Percentiles rank a stretch among this genome's conserved stretches.
These are phyloP conservation scores for Anastrepha ludens DNA, from an alignment of 1,140 invertebrate genomes.

Conservation along the genomic window DNA sequence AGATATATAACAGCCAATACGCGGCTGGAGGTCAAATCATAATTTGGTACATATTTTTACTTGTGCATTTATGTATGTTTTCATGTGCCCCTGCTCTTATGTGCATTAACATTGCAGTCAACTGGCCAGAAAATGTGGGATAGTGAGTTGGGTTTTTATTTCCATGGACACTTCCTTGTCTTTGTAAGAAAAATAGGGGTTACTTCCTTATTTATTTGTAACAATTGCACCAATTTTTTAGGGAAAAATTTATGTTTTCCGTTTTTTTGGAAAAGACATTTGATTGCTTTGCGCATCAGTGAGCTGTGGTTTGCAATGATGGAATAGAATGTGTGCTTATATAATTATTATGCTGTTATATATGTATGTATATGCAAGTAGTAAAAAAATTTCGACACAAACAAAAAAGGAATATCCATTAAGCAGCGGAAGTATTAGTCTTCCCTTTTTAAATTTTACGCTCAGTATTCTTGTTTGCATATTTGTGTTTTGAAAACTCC, in stretches of 20 bases:
- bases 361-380: background rate
- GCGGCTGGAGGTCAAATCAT: background rate
- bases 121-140: too few species aligned
- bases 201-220: conserved; percentile 22
- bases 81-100: background rate
- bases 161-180: background rate
- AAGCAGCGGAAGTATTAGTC: background rate
- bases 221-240: conserved; percentile 1
- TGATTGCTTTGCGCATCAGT: background rate
- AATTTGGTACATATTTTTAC: background rate
- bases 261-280: background rate
- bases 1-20: background rate
- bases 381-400: background rate
- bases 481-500: too few species aligned
- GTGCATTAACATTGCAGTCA: too few species aligned
- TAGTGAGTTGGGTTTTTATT: background rate
- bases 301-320: background rate
- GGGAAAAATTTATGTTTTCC: background rate
- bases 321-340: background rate
- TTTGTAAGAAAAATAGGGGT: background rate
- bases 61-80: background rate
- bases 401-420: background rate
- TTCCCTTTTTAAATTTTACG: too few species aligned
- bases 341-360: too few species aligned
- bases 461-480: too few species aligned